Evolutionary conservation across 35 echinoderm and acorn worm genomes (phyloP), one percentile per base, ranked within the genome.

Genomic region (Chiridota heheva): DNA sequence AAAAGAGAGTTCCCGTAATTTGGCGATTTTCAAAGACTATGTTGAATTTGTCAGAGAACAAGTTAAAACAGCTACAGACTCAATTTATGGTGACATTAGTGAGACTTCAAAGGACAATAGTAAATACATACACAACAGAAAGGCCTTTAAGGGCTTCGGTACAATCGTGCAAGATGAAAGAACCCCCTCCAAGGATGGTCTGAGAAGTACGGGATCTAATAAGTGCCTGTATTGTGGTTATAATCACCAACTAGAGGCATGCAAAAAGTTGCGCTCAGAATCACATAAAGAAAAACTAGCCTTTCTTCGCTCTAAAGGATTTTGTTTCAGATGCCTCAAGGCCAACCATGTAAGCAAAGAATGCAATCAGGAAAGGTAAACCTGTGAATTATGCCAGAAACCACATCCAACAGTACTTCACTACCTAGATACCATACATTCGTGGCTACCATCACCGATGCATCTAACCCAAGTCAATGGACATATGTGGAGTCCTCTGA

Each of bases 381-480:
- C 41, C 42, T 84, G 64, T 40, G 27, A 72, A 27, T 34, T 42
- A 30, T 84, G 81, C 44, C 64, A 40, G 65, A 70, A 71, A 29
- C n/a, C 15, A 72, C 67, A 70, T 38, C 81, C 48, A 1, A 84
- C 81, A 16, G 63, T 84, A 10, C 65, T 84, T 10, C 81, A 84
- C 41, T 69, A 70, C 17, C 38, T 34, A 68, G 89, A 25, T 91
- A 65, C 40, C 62, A 80, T 5, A 70, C 47, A 3, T 86, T 87
- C 31, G 69, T 92, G 4, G 57, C 56, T 41, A 39, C 32, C 6
- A 92, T 92, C 16, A 61, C 29, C n/a, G 83, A 81, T 27, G 58
- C 28, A 18, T 60, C 77, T 16, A 33, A 81, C 0, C 77, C 76
- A 7, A 47, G 24, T 17, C 73, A 82, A 24, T 92, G 83, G 90